Conservation (phyloP, 1,140 invertebrate genomes). For the Drosophila sp. region DNA sequence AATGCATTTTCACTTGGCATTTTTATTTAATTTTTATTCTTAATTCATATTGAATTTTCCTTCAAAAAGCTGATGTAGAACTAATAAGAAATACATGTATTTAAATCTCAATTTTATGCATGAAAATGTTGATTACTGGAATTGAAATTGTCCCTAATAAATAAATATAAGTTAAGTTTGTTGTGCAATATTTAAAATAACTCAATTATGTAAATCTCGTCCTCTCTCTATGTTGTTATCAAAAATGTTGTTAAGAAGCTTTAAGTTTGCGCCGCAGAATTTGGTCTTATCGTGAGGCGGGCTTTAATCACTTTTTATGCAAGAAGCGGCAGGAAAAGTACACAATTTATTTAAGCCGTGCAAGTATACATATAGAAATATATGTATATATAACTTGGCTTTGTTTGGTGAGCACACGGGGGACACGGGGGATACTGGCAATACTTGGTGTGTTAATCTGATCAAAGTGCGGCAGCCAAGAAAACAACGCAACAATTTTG, state of each 20-base stretch:
- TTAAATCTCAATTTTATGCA: too few species aligned
- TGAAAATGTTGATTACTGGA: too few species aligned
- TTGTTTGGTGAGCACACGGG: not conserved
- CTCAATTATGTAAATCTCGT: conserved; percentile 8
- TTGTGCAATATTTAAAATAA: not conserved
- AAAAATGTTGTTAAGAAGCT: conserved; percentile 4
- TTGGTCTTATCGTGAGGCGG: not conserved
- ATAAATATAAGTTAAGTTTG: not conserved
- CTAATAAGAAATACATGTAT: too few species aligned
- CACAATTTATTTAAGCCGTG: conserved; percentile 37
- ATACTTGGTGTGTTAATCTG: conserved; percentile 61
- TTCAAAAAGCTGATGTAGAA: too few species aligned
- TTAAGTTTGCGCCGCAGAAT: not conserved
- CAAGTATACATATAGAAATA: too few species aligned
- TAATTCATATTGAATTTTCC: too few species aligned
- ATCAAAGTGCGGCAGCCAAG: conserved; percentile 64
- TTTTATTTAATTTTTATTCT: too few species aligned
- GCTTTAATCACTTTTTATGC: conserved; percentile 30
- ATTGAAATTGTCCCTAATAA: not conserved
- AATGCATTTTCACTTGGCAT: too few species aligned
- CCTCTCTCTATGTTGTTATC: not conserved
- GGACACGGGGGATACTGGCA: conserved; percentile 19
- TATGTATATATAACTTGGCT: conserved; percentile 1
- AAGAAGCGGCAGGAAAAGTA: conserved; percentile 7
- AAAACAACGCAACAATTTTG: conserved; percentile 71